A percentile compares a stretch with the other conserved stretches of the same genome.
Conservation (phyloP, 2,113 vertebrate genomes). For the Takifugu flavidus region DNA sequence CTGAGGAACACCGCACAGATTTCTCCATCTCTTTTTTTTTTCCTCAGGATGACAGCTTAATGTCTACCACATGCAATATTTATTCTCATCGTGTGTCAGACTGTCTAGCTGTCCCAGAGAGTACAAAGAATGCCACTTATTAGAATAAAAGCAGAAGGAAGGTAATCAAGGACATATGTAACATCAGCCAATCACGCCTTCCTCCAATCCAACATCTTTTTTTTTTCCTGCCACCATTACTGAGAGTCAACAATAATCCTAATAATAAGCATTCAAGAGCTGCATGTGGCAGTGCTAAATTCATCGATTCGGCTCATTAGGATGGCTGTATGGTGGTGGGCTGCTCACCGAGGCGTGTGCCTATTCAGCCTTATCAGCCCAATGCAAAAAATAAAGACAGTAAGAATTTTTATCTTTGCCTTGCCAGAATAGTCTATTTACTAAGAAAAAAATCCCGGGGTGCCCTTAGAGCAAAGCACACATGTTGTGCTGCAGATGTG, state of each 20-base stretch:
- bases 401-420: too few relatives aligned
- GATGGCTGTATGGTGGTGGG: constrained; percentile 73
- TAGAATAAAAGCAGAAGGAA: constrained; percentile 99
- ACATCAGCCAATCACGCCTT: constrained; percentile 96
- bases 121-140: constrained; percentile 99
- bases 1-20: constrained; percentile 89
- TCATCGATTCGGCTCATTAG: constrained; percentile 98
- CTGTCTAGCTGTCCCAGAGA: constrained; percentile 98
- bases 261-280: constrained; percentile 89
- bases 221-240: constrained; percentile 73
- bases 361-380: constrained; percentile 62
- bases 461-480: constrained; percentile 9
- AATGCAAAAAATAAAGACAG: constrained; percentile 49
- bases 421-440: constrained; percentile 13
- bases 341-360: constrained; percentile 82
- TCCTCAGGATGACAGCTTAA: constrained; percentile 97
- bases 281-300: constrained; percentile 90
- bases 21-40: constrained; percentile 80
- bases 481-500: constrained; percentile 19
- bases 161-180: constrained; percentile 99
- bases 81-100: constrained; percentile 99
- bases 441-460: constrained; percentile 4
- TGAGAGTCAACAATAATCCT: constrained; percentile 95
- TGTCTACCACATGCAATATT: constrained; percentile 99
- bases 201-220: constrained; percentile 84